phyloP scores from a whole-genome alignment of 1,140 invertebrate genomes.

The Drosophila oshimai region DNA sequence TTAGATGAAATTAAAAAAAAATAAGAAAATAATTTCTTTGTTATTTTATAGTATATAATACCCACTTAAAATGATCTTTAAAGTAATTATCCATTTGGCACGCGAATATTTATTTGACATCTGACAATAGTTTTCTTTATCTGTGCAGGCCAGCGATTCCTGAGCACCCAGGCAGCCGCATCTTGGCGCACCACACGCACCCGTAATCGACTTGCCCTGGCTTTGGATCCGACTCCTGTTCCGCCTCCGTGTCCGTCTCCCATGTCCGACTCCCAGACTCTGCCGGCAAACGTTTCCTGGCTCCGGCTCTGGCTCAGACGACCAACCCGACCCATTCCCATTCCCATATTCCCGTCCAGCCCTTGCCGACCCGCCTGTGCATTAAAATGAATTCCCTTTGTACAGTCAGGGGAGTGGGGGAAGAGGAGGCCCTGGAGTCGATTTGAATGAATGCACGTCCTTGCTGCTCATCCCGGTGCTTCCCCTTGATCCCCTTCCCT shows the following conservation, averaged over 20 bases:
- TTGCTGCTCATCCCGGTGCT: conserved; percentile 19
- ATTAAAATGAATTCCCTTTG: conserved; percentile 78
- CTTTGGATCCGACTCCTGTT: not conserved
- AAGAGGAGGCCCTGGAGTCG: conserved; percentile 23
- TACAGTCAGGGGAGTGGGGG: conserved; percentile 11
- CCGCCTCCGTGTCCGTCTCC: not conserved
- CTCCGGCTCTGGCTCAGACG: conserved; percentile 25
- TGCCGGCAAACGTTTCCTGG: conserved; percentile 59
- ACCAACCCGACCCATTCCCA: not conserved
- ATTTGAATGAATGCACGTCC: conserved; percentile 77
- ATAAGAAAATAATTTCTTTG: no score
- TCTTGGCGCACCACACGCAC: conserved; percentile 70
- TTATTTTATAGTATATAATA: no score
- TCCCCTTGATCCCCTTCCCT: no score
- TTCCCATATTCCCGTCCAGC: not conserved
- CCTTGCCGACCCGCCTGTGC: conserved; percentile 28
- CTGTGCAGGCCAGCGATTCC: no score
- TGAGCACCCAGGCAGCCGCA: conserved; percentile 54
- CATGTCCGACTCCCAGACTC: not conserved
- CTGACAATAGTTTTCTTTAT: no score
- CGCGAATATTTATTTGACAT: no score
- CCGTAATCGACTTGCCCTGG: conserved; percentile 45
- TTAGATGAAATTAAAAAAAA: no score
- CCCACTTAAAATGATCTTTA: no score
- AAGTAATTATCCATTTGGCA: no score